Evolutionary conservation across 2,888 invertebrate species (phyloP), one percentile per base, ranked within the genome.

Genomic region (Cheilosia impressa): DNA sequence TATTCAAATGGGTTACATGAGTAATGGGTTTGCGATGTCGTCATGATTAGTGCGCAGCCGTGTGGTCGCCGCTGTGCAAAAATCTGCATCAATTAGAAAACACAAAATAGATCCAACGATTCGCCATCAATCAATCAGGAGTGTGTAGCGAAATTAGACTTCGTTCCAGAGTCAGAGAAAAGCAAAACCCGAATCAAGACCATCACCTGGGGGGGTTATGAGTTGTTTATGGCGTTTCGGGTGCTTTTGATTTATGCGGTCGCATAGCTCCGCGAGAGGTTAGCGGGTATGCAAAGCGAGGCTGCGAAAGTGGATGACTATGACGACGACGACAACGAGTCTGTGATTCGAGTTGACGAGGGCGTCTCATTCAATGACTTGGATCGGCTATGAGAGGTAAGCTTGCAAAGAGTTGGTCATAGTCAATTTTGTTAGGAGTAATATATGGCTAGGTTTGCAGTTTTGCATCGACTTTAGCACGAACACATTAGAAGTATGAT

Each of bases 121-220:
- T 80, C 75, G 84, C 84, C 50, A 84, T 80, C 84, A 71, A 76
- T 84, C 84, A 84, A 84, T 84, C 84, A 84, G 58, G 71, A 58
- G 60, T 17, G 13, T 69, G 76, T 52, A 57, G 27, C 62, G 78
- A 68, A 57, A 72, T 62, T 50, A 38, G 77, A 60, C 53, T 72
- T 69, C 15, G 57, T 6, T 50, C 50, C 38, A 52, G 58, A 62
- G 24, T 41, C n/a, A 63, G 75, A 58, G 69, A 66, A 72, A 83
- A 77, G 77, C 65, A 47, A 69, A 47, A 63, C 75, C 57, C 53
- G 19, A 47, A 62, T 50, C 17, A 34, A 50, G 69, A 45, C 81
- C 41, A 45, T 47, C n/a, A 41, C 60, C 53, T 38, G 71, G 13
- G 52, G 72, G 65, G 68, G 53, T 47, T 76, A 80, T 80, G 84